A percentile compares a stretch with the other conserved stretches of the same genome.
Conservation (phyloP, 2,113 vertebrate genomes). For the Potamarius usumacintae region DNA sequence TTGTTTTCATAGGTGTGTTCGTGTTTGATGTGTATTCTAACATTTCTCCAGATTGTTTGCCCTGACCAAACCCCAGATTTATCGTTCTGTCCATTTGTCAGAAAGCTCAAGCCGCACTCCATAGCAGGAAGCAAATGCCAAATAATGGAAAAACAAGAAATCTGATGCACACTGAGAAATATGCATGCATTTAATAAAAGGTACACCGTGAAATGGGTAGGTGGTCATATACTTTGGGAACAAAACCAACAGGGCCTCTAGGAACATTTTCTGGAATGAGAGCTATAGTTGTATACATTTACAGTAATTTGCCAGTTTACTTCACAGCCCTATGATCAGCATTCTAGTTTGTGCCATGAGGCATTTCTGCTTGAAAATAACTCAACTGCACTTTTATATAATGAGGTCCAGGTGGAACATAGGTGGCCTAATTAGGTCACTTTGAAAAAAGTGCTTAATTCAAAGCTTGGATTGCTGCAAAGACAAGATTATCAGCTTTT, state of each 20-base stretch:
- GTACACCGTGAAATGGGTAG: neutral
- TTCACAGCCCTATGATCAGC: conserved; percentile 5
- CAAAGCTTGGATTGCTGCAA: neutral
- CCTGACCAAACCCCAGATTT: conserved; percentile 19
- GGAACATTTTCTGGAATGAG: neutral
- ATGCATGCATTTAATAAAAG: conserved; percentile 34
- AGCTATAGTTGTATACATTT: neutral
- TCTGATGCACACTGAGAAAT: conserved; percentile 15
- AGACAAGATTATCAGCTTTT: neutral
- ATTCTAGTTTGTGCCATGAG: neutral
- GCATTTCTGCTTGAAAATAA: neutral
- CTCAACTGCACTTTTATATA: neutral
- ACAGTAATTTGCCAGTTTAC: conserved; percentile 21
- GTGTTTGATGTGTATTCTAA: conserved; percentile 26
- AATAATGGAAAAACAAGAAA: conserved; percentile 23
- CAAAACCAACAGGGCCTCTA: neutral
- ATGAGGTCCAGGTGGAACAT: conserved; percentile 12
- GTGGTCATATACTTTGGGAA: neutral
- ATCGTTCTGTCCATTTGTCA: conserved; percentile 25
- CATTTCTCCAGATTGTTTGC: conserved; percentile 34
- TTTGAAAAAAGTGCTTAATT: neutral
- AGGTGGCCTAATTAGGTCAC: neutral
- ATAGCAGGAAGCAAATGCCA: conserved; percentile 2
- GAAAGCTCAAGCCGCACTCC: neutral
- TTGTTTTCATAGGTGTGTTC: conserved; percentile 45